Conservation (phyloP, 2,888 invertebrate species). For the Cryptocephalus primarius region DNA sequence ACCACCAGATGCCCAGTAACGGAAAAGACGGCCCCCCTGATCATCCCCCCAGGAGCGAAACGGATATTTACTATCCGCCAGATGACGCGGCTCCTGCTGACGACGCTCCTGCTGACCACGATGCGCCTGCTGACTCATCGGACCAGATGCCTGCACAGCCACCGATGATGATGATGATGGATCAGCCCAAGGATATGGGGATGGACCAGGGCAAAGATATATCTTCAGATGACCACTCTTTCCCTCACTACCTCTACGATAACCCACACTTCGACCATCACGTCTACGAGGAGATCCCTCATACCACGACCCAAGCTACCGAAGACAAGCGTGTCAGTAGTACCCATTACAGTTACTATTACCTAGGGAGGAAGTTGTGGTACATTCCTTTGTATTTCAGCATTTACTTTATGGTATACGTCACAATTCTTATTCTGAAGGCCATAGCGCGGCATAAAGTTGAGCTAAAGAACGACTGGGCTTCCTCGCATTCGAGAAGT, state of each 20-base stretch:
- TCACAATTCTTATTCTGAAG: slow-evolving; percentile 59
- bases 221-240: slow-evolving; percentile 24
- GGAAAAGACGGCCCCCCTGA: slow-evolving; percentile 13
- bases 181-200: slow-evolving; percentile 2
- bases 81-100: slow-evolving; percentile 9
- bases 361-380: slow-evolving; percentile 62
- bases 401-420: slow-evolving; percentile 58
- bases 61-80: slow-evolving; percentile 20
- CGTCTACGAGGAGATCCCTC: slow-evolving; percentile 34
- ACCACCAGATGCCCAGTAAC: background rate
- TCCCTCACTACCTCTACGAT: slow-evolving; percentile 34
- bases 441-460: slow-evolving; percentile 65
- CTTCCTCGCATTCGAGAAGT: slow-evolving; percentile 14
- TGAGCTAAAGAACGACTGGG: slow-evolving; percentile 45
- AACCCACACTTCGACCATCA: slow-evolving; percentile 31
- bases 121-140: background rate
- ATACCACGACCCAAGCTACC: slow-evolving; percentile 38
- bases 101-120: background rate
- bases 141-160: slow-evolving; percentile 3
- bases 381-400: slow-evolving; percentile 67
- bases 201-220: slow-evolving; percentile 8
- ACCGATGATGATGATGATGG: background rate
- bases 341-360: slow-evolving; percentile 59
- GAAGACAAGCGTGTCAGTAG: slow-evolving; percentile 49
- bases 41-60: slow-evolving; percentile 18